Percentiles rank a stretch among this genome's conserved stretches.
These are phyloP conservation scores for Catamblyrhynchus diadema DNA, from an alignment of 2,797 vertebrate species.

Conservation along the genomic window DNA sequence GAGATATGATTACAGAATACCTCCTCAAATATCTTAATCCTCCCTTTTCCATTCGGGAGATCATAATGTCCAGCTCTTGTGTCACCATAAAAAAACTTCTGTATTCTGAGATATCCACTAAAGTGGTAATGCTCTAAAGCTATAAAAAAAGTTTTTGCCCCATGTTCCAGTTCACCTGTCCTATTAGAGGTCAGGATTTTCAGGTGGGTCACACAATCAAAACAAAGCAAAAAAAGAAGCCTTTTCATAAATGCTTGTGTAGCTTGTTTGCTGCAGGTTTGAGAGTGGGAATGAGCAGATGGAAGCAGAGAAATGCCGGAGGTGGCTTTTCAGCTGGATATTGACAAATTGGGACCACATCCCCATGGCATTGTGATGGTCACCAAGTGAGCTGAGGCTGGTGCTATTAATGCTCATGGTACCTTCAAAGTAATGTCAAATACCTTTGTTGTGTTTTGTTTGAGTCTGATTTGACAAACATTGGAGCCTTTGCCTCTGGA, in stretches of 20 bases:
- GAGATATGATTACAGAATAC: background rate
- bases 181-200: background rate
- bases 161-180: background rate
- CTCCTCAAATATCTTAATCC: background rate
- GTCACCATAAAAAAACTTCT: background rate
- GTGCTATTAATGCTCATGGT: background rate
- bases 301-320: background rate
- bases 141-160: background rate
- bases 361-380: background rate
- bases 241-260: background rate
- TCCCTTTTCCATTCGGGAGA: background rate
- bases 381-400: background rate
- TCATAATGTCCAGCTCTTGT: background rate
- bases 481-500: background rate
- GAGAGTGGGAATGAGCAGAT: background rate
- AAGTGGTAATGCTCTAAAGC: background rate
- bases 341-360: accelerated
- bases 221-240: background rate
- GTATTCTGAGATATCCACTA: background rate
- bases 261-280: background rate
- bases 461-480: background rate
- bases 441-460: background rate
- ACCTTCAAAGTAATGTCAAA: background rate
- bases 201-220: background rate
- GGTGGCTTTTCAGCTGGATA: background rate